Evolutionary conservation across 2,113 vertebrate genomes (phyloP), one percentile per base, ranked within the genome.

Genomic region (Hassar affinis): DNA sequence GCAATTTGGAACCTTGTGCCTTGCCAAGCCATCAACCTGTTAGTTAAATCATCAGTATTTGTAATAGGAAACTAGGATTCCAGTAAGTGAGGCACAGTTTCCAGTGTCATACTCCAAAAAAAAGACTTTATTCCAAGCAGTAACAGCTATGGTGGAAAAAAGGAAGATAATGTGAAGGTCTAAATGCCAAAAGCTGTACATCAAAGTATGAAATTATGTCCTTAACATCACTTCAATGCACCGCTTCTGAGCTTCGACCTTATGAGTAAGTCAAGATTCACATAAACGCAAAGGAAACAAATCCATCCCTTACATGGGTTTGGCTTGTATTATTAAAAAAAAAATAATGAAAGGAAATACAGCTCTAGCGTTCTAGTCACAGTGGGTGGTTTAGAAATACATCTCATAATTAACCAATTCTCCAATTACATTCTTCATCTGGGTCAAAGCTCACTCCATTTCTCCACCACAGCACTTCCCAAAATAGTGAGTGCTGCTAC

Each of bases 391-490:
- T 47, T 77, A n/a, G 30, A 69, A 59, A 61, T 51, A 22, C 4
- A 51, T 72, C 52, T 79, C 76, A 79, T 86, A 61, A 12, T 30
- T 42, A 25, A 62, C 42, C 15, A 35, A 72, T 78, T 59, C 38
- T 33, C 42, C 35, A 35, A 20, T 35, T 61, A 62, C 78, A 85
- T 62, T 42, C 62, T 22, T 45, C 7, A 78, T 81, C 79, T 81
- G 79, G 72, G 71, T 30, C 74, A 56, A 18, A 42, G 20, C 27
- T 71, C 64, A 42, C 33, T 47, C 18, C 7, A 4, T 66, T 61
- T 62, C 47, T 64, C 52, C 71, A 22, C 27, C 49, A 94, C 93
- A 64, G 27, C 51, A 4, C 38, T 78, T 62, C 42, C n/a, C 78
- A 51, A 79, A 51, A 17, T 11, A 30, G 6, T 3, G 47, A 20